Base-by-base conservation (phyloP, 2,113 vertebrate species). In the Candoia aspera region DNA sequence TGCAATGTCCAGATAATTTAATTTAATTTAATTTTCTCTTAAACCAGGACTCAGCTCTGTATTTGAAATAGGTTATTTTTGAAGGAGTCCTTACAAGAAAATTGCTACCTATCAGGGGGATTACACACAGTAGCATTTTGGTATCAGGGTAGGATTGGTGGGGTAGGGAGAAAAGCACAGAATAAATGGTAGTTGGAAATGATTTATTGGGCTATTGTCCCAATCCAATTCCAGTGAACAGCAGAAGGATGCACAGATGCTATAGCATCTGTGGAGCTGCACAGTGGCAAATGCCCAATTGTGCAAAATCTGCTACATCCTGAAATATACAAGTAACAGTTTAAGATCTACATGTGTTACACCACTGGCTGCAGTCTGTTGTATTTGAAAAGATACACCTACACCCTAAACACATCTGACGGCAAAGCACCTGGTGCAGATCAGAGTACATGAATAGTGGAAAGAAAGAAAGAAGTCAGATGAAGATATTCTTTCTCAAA, bases 211-310 rank as follows among this genome's bases (percentile, higher is more conserved):
- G 19, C n/a, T 73, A 11, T 59, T 88, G 55, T 53, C 55, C 29
- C 68, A 88, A 12, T 54, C 86, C 55, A 62, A 24, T 62, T 60
- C 26, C 68, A 88, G 68, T 84, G 64, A 88, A 19, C 6, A 83
- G 91, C 64, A 92, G 64, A 91, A 92, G 86, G 68, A 26, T 46
- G 17, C 15, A 46, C 33, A 88, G 86, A 91, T 62, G 83, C 57
- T 86, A 23, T 2, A 53, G 2, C 54, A 83, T 53, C 68, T 57
- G 57, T 58, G 21, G 49, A 73, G 64, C 13, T 37, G 49, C 68
- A 84, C 17, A 53, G 26, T 33, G 79, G 83, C 57, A 59, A 86
- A n/a, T 33, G 26, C 42, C 42, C 83, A 85, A n/a, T 60, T 62
- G 42, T 53, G 42, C 37, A 86, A 64, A 91, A 85, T 46, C 49